These are phyloP conservation scores for Semibalanus balanoides DNA, from an alignment of 1,140 invertebrate genomes.

Conservation along the genomic window DNA sequence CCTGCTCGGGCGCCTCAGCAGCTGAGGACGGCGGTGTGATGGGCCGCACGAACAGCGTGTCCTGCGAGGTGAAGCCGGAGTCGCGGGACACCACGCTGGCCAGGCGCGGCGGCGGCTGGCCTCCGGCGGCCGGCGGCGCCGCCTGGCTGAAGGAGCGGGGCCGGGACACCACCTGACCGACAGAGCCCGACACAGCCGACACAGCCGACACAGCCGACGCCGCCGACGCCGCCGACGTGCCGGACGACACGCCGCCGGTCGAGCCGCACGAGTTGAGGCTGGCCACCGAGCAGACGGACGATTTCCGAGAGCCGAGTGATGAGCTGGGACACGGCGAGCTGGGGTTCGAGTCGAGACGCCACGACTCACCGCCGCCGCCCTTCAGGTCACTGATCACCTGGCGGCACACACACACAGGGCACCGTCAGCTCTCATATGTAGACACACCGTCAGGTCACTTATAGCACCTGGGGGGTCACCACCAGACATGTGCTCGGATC, in stretches of 20 bases:
- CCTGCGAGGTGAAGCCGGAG: constrained; percentile 81
- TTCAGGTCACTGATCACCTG: constrained; percentile 5
- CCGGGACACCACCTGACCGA: constrained; percentile 33
- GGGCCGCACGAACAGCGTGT: constrained; percentile 56
- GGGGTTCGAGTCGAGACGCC: constrained; percentile 29
- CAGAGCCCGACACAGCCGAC: too few relatives aligned
- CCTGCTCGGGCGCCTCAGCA: too few relatives aligned
- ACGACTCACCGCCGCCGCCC: background rate
- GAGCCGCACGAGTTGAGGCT: constrained; percentile 65
- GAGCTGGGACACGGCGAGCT: constrained; percentile 51
- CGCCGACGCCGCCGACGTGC: constrained; percentile 58
- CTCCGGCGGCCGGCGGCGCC: too few relatives aligned
- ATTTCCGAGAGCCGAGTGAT: constrained; percentile 67
- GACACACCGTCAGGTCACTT: too few relatives aligned
- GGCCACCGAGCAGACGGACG: constrained; percentile 83
- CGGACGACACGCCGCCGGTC: constrained; percentile 47
- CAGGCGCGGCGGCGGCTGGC: constrained; percentile 34
- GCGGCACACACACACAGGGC: too few relatives aligned
- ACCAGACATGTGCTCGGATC: too few relatives aligned
- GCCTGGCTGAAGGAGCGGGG: constrained; percentile 51
- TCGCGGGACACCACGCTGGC: constrained; percentile 74
- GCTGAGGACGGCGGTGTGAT: background rate
- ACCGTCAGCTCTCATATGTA: too few relatives aligned
- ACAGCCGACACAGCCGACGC: constrained; percentile 12
- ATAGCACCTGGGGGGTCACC: too few relatives aligned